Percentiles rank a stretch among this genome's conserved stretches.
These are phyloP conservation scores for Centropristis striata DNA, from an alignment of 2,113 vertebrate genomes.

Conservation along the genomic window DNA sequence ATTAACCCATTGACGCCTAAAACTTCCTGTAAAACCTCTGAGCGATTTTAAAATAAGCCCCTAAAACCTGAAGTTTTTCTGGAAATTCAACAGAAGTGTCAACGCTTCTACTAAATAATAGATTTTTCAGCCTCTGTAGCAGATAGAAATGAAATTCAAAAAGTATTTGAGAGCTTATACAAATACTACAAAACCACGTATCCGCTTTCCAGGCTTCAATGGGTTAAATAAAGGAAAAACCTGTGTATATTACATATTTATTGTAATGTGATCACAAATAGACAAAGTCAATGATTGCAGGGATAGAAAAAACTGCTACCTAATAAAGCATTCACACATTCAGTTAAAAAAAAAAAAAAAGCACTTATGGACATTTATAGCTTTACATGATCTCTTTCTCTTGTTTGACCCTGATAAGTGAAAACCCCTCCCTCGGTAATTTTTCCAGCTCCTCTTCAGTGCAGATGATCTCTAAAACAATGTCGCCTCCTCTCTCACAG, in stretches of 20 bases:
- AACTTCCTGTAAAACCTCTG: too few relatives aligned
- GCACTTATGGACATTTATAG: slow-evolving; percentile 23
- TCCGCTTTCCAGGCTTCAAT: too few relatives aligned
- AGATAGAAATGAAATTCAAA: too few relatives aligned
- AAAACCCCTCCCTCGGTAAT: background rate
- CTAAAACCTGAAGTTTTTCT: too few relatives aligned
- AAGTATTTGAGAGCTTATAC: too few relatives aligned
- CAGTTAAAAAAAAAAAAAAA: slow-evolving; percentile 59
- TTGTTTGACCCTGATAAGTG: slow-evolving; percentile 17
- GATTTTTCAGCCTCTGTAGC: too few relatives aligned
- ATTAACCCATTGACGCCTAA: too few relatives aligned
- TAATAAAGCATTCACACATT: slow-evolving; percentile 25
- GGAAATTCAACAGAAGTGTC: too few relatives aligned
- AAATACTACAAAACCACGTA: too few relatives aligned
- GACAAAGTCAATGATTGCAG: slow-evolving; percentile 8
- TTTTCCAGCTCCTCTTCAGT: slow-evolving; percentile 21
- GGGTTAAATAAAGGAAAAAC: slow-evolving; percentile 3
- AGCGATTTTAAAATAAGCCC: too few relatives aligned
- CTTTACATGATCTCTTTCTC: background rate
- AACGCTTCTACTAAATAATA: too few relatives aligned
- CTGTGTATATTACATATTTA: slow-evolving; percentile 62
- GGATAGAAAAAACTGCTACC: slow-evolving; percentile 11
- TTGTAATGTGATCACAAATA: slow-evolving; percentile 44
- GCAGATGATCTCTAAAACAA: slow-evolving; percentile 53
- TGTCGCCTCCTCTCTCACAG: slow-evolving; percentile 8